phyloP scores from a whole-genome alignment of 1,140 invertebrate genomes.

The Lethocerus indicus region DNA sequence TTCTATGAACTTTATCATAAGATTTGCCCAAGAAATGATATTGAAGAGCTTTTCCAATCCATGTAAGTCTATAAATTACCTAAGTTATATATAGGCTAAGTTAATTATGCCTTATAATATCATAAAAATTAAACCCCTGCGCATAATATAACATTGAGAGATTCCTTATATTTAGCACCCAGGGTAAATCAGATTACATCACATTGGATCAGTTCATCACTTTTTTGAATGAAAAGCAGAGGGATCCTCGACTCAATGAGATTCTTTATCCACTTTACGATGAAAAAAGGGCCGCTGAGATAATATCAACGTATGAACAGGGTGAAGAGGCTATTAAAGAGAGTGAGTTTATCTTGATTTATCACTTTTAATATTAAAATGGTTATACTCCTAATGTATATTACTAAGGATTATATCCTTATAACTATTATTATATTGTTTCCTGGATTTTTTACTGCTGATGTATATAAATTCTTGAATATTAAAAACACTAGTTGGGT shows the following conservation, averaged over 20 bases:
- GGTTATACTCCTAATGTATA: no score
- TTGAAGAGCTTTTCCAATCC: conserved; percentile 92
- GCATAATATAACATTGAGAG: not conserved
- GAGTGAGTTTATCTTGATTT: conserved; percentile 36
- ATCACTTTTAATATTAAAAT: not conserved
- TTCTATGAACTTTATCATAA: conserved; percentile 98
- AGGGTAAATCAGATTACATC: conserved; percentile 77
- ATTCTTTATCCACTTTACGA: conserved; percentile 97
- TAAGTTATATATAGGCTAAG: not conserved
- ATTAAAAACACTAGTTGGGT: not conserved
- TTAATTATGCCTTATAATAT: not conserved
- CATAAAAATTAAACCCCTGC: not conserved
- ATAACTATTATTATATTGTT: not conserved
- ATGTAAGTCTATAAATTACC: conserved; percentile 55
- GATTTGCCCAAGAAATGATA: conserved; percentile 97
- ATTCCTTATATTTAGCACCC: conserved; percentile 50
- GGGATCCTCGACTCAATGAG: conserved; percentile 96
- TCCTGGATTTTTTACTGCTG: not conserved
- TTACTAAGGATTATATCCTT: not conserved
- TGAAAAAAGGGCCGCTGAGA: conserved; percentile 79
- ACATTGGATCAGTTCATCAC: conserved; percentile 76
- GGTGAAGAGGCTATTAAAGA: conserved; percentile 59
- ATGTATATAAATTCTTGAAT: not conserved
- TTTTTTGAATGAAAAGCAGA: conserved; percentile 95
- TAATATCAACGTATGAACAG: conserved; percentile 87